Evolutionary conservation across 2,113 vertebrate genomes (phyloP), one percentile per base, ranked within the genome.

Genomic region (Nerophis ophidion): DNA sequence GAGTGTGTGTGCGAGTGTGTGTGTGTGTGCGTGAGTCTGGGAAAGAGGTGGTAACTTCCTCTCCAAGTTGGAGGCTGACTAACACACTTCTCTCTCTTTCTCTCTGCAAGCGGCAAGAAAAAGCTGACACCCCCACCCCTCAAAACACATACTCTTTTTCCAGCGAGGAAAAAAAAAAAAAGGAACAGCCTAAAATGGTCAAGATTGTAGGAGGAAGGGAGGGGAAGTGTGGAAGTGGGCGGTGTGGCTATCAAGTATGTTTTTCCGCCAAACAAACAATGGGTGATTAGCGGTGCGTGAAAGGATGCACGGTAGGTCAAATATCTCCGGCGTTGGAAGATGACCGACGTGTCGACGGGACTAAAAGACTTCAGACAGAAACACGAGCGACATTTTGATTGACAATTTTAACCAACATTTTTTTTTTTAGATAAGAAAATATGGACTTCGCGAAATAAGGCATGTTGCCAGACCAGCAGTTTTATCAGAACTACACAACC

Each of bases 131-230:
- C 70, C 83, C 54, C 74, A 65, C 68, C 71, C 12, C 13, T n/a
- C n/a, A n/a, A n/a, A n/a, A 12, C 50, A 36, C 51, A n/a, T 7
- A 5, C 15, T 6, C n/a, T 36, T 55, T n/a, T 11, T 11, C 15
- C 35, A 16, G 12, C 5, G 50, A 80, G 47, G 68, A 45, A 51
- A 36, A 66, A 77, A 81, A 76, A 82, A 84, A 73, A 61, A 57
- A 87, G 86, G 90, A 88, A 89, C 84, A 80, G 80, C 88, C 86
- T 84, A 88, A 91, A 90, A 90, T 86, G 90, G 89, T 87, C 89
- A 86, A 81, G 86, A 75, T 68, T 63, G 13, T 57, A 71, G 66
- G 76, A 73, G 67, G 79, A 70, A 77, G 86, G 77, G 77, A 73
- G 77, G 73, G 76, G 63, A 66, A 66, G 61, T 74, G 62, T 75